These are phyloP conservation scores for Rhabdomys pumilio DNA, from an alignment of 2,797 vertebrate genomes.

Conservation along the genomic window DNA sequence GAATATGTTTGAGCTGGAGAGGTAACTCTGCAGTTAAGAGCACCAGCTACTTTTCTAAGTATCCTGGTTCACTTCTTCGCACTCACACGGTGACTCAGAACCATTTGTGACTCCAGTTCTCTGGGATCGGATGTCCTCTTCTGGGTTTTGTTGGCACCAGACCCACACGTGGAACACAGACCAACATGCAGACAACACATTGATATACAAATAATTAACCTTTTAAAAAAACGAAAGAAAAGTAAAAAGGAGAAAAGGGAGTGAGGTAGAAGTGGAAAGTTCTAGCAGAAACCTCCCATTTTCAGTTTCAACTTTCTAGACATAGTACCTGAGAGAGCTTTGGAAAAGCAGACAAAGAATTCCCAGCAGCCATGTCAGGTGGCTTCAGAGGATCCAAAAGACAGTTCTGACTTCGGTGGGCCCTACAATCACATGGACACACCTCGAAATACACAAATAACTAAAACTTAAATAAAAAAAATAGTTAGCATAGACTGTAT, in stretches of 20 bases:
- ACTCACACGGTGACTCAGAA: background rate
- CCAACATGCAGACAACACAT: background rate
- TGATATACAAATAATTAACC: background rate
- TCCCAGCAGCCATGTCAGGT: background rate
- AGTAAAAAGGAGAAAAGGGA: background rate
- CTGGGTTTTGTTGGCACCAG: background rate
- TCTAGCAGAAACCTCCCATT: background rate
- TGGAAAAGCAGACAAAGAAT: too few species aligned
- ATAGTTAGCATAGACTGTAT: background rate
- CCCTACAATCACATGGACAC: background rate
- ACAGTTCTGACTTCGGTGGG: background rate
- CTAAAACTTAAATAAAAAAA: background rate
- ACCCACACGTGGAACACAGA: background rate
- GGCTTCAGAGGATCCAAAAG: background rate
- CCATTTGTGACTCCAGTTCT: background rate
- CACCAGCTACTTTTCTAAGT: background rate
- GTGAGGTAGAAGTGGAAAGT: background rate
- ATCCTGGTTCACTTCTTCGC: background rate
- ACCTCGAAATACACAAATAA: background rate
- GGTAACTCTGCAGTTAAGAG: background rate
- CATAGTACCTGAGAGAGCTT: background rate
- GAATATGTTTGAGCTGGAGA: background rate
- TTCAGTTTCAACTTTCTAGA: conserved; percentile 2
- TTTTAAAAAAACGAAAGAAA: background rate
- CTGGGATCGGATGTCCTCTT: background rate